These are phyloP conservation scores for Sardina pilchardus DNA, from an alignment of 2,113 vertebrate species.

Conservation along the genomic window DNA sequence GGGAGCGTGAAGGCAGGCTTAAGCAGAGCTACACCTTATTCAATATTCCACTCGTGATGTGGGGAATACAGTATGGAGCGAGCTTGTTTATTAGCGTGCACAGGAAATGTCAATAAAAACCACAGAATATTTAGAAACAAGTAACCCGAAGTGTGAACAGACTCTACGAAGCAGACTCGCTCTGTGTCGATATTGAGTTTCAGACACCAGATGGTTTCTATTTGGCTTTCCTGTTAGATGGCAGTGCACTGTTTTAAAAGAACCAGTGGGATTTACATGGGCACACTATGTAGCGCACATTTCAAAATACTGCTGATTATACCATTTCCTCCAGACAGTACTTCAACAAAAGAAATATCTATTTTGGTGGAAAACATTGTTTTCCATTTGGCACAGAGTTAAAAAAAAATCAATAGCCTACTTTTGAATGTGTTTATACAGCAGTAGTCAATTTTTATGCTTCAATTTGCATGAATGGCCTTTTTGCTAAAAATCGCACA, in stretches of 20 bases:
- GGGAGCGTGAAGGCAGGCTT: not conserved
- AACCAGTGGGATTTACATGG: not conserved
- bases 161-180: not conserved
- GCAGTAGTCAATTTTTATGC: no score
- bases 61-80: not conserved
- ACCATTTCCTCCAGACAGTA: not conserved
- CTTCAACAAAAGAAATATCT: not conserved
- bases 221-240: conserved; percentile 52
- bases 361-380: no score
- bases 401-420: no score
- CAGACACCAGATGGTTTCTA: conserved; percentile 57
- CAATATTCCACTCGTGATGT: not conserved
- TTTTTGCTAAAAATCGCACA: not conserved
- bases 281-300: not conserved
- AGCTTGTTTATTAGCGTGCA: not conserved
- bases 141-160: conserved; percentile 5
- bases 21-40: not conserved
- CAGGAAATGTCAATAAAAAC: conserved; percentile 12
- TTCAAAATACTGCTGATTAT: not conserved
- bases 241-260: conserved; percentile 1
- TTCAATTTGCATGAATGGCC: not conserved
- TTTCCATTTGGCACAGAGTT: no score
- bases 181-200: not conserved
- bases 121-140: conserved; percentile 16
- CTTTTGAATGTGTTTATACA: not conserved